These are phyloP conservation scores for Podarcis raffonei DNA, from an alignment of 2,113 vertebrate species.

Conservation along the genomic window DNA sequence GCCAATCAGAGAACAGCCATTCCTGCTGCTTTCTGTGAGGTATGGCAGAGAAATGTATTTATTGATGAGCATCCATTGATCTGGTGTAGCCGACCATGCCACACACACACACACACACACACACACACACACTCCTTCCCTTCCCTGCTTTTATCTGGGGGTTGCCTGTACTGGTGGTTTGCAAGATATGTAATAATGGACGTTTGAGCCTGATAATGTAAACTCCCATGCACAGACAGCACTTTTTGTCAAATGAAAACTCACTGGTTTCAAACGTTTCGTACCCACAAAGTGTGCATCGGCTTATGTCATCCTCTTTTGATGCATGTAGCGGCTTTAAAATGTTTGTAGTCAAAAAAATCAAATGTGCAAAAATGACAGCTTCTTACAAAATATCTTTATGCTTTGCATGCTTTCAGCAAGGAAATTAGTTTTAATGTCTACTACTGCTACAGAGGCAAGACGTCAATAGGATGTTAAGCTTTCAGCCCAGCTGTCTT, in stretches of 20 bases:
- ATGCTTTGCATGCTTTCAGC: not conserved
- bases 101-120: too few relatives aligned
- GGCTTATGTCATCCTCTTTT: not conserved
- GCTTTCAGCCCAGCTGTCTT: constrained; percentile 20
- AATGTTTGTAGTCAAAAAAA: not conserved
- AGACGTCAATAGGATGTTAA: not conserved
- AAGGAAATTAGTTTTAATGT: not conserved
- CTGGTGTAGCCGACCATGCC: not conserved
- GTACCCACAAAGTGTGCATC: rapidly evolving
- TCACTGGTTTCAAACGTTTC: not conserved
- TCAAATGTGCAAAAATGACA: not conserved
- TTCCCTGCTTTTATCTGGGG: not conserved
- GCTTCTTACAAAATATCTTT: not conserved
- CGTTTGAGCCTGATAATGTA: rapidly evolving
- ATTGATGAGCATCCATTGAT: not conserved
- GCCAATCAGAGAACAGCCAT: not conserved
- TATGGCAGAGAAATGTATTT: not conserved
- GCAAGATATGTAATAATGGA: not conserved
- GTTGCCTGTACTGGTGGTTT: not conserved
- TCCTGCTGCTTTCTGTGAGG: not conserved
- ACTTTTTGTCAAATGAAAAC: not conserved
- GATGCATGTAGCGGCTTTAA: not conserved
- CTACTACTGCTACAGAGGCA: not conserved
- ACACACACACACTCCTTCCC: not conserved
- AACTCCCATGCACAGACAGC: rapidly evolving